Percentiles rank a stretch among this genome's conserved stretches.
phyloP scores from a whole-genome alignment of 2,113 vertebrate species.

The Coturnix japonica region DNA sequence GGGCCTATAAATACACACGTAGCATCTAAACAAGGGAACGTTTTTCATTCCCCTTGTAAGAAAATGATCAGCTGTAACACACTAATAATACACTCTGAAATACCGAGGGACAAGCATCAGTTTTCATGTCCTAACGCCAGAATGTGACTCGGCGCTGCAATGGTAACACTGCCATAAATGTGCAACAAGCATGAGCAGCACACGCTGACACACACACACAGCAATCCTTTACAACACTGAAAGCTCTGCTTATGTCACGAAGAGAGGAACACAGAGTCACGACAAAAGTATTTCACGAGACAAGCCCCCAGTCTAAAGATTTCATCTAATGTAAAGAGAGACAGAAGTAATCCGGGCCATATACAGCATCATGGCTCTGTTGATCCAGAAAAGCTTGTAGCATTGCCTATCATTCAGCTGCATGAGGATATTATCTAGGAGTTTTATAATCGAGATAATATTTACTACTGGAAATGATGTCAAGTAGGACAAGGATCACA shows the following conservation, averaged over 20 bases:
- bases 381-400: background rate
- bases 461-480: background rate
- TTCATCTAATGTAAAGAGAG: background rate
- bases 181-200: background rate
- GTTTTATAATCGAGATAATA: background rate
- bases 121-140: background rate
- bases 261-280: background rate
- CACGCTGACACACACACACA: background rate
- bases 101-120: background rate
- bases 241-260: background rate
- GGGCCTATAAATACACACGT: background rate
- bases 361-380: background rate
- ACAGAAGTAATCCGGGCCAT: background rate
- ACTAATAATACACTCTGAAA: background rate
- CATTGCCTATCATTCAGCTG: background rate
- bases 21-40: background rate
- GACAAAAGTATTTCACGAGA: background rate
- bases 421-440: background rate
- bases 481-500: background rate
- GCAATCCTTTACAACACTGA: background rate
- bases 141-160: background rate
- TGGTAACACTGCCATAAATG: background rate
- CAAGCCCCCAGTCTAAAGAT: conserved; percentile 2
- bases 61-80: background rate
- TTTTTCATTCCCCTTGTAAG: background rate